phyloP scores from a whole-genome alignment of 2,113 vertebrate species.

The Ctenodactylus gundi region DNA sequence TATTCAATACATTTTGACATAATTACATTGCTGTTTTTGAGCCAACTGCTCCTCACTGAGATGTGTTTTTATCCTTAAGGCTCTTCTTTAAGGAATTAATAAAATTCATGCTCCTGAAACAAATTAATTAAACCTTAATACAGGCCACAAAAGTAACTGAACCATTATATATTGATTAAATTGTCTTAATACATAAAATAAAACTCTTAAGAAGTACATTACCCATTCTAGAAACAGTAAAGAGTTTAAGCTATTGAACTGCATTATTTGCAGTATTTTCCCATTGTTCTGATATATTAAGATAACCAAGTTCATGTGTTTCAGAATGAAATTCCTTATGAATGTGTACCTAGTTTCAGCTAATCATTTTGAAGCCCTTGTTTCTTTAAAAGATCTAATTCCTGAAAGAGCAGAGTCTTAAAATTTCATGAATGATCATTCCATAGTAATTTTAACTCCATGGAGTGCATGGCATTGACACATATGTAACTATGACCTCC shows the following conservation, averaged over 20 bases:
- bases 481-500: slow-evolving; percentile 7
- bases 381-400: slow-evolving; percentile 55
- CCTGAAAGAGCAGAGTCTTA: slow-evolving; percentile 55
- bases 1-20: slow-evolving; percentile 42
- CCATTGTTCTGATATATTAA: slow-evolving; percentile 1
- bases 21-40: slow-evolving; percentile 24
- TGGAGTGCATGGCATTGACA: slow-evolving; percentile 39
- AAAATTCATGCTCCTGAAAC: slow-evolving; percentile 24
- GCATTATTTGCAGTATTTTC: not conserved
- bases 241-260: not conserved
- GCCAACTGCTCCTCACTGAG: not conserved
- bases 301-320: slow-evolving; percentile 12
- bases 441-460: not conserved
- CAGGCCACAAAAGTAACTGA: slow-evolving; percentile 12
- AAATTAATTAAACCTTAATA: slow-evolving; percentile 49
- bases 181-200: slow-evolving; percentile 42
- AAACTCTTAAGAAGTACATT: slow-evolving; percentile 2
- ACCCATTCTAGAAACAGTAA: not conserved
- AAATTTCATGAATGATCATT: slow-evolving; percentile 24
- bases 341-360: not conserved
- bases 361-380: not conserved
- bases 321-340: slow-evolving; percentile 33
- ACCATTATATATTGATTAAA: slow-evolving; percentile 29
- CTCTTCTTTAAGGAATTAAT: slow-evolving; percentile 65
- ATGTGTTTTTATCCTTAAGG: slow-evolving; percentile 54